Conservation (phyloP, 2,797 vertebrate genomes). For the Balearica regulorum region DNA sequence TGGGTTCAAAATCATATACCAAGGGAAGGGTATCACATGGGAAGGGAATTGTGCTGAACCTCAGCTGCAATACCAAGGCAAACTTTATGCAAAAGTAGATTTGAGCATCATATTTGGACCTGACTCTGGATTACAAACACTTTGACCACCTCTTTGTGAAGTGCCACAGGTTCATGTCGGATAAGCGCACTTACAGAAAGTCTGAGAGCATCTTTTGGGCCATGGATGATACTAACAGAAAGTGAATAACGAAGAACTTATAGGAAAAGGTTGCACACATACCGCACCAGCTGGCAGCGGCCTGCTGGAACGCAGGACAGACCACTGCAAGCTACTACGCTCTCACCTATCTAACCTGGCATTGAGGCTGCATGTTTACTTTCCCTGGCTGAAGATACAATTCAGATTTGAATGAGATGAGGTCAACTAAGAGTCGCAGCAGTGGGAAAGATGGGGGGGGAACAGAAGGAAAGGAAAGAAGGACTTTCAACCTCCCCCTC, state of each 20-base stretch:
- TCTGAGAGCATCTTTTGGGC: not conserved
- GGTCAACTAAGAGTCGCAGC: not conserved
- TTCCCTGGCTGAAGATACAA: not conserved
- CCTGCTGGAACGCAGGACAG: not conserved
- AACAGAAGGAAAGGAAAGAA: not conserved
- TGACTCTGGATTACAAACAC: not conserved
- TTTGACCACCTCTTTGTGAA: not conserved
- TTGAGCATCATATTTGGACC: not conserved
- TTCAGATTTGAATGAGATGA: not conserved
- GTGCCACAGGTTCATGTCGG: rapidly evolving
- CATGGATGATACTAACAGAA: not conserved
- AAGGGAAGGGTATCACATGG: not conserved
- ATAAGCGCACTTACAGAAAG: not conserved
- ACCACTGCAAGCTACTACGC: not conserved
- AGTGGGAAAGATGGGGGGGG: not conserved
- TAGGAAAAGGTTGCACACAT: not conserved
- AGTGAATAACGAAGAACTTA: not conserved
- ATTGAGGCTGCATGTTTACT: rapidly evolving
- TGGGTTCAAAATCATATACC: not conserved
- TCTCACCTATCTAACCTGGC: not conserved
- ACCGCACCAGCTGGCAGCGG: not conserved
- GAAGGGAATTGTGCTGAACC: not conserved
- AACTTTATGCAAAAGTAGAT: not conserved
- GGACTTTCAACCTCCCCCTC: not conserved
- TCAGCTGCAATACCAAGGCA: not conserved